phyloP scores from a whole-genome alignment of 1,140 invertebrate genomes.

The Drosophila novamexicana region DNA sequence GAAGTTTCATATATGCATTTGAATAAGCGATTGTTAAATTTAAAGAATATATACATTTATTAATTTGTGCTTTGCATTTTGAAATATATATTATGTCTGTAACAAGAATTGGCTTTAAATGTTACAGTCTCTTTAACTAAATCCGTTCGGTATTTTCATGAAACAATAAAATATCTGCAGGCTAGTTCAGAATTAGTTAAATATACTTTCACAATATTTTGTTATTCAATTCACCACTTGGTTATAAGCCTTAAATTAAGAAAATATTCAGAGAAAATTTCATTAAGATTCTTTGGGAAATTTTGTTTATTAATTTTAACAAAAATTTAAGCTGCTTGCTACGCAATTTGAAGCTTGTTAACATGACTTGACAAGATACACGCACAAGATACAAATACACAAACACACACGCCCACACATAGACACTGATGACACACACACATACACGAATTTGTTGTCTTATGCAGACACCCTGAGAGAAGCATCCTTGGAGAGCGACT shows the following conservation, averaged over 20 bases:
- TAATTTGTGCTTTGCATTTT: too few relatives aligned
- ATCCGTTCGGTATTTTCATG: too few relatives aligned
- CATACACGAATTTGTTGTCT: constrained; percentile 42
- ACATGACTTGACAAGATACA: constrained; percentile 60
- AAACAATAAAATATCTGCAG: too few relatives aligned
- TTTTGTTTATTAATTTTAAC: constrained; percentile 33
- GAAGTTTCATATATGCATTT: not conserved
- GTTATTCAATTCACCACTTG: constrained; percentile 1
- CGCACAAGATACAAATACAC: constrained; percentile 21
- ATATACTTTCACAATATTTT: not conserved
- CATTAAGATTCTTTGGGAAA: constrained; percentile 14
- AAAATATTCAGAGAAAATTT: constrained; percentile 5
- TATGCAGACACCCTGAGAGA: constrained; percentile 20
- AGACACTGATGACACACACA: constrained; percentile 4
- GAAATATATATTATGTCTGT: too few relatives aligned
- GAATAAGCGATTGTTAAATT: not conserved
- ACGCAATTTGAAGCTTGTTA: constrained; percentile 54
- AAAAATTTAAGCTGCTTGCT: constrained; percentile 35
- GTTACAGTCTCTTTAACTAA: too few relatives aligned
- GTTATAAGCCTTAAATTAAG: not conserved
- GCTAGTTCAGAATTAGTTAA: too few relatives aligned
- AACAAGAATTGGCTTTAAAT: too few relatives aligned
- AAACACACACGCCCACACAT: constrained; percentile 24
- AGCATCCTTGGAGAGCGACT: constrained; percentile 22
- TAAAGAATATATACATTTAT: not conserved